These are phyloP conservation scores for Drosophila seguyi DNA, from an alignment of 1,140 invertebrate species.

Conservation along the genomic window DNA sequence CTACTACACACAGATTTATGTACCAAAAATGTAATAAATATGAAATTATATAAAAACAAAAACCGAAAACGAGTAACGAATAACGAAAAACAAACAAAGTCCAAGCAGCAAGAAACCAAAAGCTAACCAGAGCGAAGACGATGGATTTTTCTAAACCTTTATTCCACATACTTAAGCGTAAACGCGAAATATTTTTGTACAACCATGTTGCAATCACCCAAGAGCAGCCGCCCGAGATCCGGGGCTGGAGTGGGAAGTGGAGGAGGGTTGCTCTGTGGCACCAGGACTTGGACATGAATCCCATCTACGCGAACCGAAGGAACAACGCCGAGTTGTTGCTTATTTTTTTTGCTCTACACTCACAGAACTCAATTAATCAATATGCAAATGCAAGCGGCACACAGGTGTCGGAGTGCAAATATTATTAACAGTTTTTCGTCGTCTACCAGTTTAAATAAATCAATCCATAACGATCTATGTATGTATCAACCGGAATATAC, in stretches of 20 bases:
- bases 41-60: slow-evolving; percentile 68
- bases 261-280: slow-evolving; percentile 38
- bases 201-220: slow-evolving; percentile 37
- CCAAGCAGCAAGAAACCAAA: slow-evolving; percentile 41
- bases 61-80: slow-evolving; percentile 12
- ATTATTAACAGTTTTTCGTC: slow-evolving; percentile 67
- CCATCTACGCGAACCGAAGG: slow-evolving; percentile 13
- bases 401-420: slow-evolving; percentile 41
- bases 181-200: slow-evolving; percentile 68
- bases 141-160: slow-evolving; percentile 51
- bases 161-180: slow-evolving; percentile 34
- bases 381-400: slow-evolving; percentile 37
- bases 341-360: slow-evolving; percentile 48
- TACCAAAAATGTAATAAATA: slow-evolving; percentile 85
- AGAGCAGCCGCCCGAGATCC: slow-evolving; percentile 4
- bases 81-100: slow-evolving; percentile 24
- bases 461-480: slow-evolving; percentile 56
- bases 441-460: slow-evolving; percentile 67
- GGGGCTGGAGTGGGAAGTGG: slow-evolving; percentile 5
- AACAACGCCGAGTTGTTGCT: slow-evolving; percentile 31
- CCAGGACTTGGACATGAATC: slow-evolving; percentile 9
- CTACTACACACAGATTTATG: slow-evolving; percentile 81
- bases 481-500: slow-evolving; percentile 25
- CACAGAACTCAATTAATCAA: slow-evolving; percentile 47
- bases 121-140: slow-evolving; percentile 25